Evolutionary conservation across 2,797 vertebrate species (phyloP), one percentile per base, ranked within the genome.

Genomic region (Chrosomus eos): DNA sequence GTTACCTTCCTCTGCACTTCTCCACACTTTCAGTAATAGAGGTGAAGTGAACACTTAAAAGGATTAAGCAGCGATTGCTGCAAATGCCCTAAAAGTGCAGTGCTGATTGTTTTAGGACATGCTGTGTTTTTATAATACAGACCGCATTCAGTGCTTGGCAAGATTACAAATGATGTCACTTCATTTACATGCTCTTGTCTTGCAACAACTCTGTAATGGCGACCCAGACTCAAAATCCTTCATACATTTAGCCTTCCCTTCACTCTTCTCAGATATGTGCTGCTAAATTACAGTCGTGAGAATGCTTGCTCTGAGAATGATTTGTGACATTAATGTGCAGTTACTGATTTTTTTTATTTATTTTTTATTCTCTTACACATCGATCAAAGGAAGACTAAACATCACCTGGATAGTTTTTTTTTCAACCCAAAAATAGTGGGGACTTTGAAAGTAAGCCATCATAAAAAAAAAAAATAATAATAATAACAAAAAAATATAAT

Each of bases 41-140:
- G 71, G 71, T 75, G 71, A 74, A 83, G 58, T 66, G 70, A 51
- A 83, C 58, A 26, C 71, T 83, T 83, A 83, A 83, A 66, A 45
- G 81, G 81, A 83, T 83, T 75, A 83, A 64, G 58, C 9, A 19
- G 71, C 6, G 8, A 74, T 48, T 11, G 21, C 28, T n/a, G 55
- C 28, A 62, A 82, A 82, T 43, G 68, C 13, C 70, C 55, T 48
- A 26, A 45, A 74, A 83, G 81, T 75, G 71, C 16, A 18, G 19
- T 10, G 7, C 43, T 83, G 81, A 75, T 83, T 64, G 43, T 66
- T 83, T 83, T 36, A 66, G 26, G 40, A 51, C 71, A 83, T 5
- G 19, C 21, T 66, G 58, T 83, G 58, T 83, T 83, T 81, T 83
- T 48, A 75, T 38, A 66, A 75, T 70, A 48, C 58, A 48, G 68